Conservation (phyloP, 2,797 vertebrate species). For the Pseudocheirus occidentalis region DNA sequence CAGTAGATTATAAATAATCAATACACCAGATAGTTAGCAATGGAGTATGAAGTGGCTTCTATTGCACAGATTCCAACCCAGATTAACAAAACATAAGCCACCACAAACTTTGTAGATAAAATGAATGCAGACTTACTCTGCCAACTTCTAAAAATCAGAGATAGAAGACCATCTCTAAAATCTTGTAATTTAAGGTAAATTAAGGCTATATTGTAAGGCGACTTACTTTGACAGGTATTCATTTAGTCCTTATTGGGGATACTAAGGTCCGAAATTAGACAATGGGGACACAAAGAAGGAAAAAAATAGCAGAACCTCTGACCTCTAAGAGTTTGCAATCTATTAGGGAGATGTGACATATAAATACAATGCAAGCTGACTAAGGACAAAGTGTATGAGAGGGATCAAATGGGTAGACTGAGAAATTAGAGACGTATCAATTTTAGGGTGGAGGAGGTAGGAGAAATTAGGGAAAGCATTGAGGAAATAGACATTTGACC, state of each 20-base stretch:
- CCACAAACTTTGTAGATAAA: background rate
- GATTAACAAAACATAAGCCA: background rate
- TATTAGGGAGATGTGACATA: background rate
- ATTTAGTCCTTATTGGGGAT: background rate
- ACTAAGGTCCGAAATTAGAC: background rate
- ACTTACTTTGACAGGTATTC: background rate
- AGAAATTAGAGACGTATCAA: background rate
- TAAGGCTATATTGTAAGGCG: background rate
- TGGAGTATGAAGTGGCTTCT: background rate
- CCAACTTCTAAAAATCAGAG: background rate
- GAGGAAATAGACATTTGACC: background rate
- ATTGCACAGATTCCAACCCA: background rate
- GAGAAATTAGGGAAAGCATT: background rate
- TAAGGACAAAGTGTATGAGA: background rate
- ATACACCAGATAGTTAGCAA: background rate
- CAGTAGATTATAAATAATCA: background rate
- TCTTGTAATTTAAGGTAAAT: background rate
- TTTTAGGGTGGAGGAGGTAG: background rate
- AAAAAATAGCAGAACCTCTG: background rate
- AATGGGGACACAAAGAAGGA: background rate
- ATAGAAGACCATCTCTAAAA: background rate
- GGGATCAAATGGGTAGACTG: background rate
- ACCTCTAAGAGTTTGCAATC: background rate
- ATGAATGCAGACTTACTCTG: background rate
- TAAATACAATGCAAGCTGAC: background rate